Evolutionary conservation across 2,888 invertebrate genomes (phyloP).

Genomic region (Amphipyra berbera): DNA sequence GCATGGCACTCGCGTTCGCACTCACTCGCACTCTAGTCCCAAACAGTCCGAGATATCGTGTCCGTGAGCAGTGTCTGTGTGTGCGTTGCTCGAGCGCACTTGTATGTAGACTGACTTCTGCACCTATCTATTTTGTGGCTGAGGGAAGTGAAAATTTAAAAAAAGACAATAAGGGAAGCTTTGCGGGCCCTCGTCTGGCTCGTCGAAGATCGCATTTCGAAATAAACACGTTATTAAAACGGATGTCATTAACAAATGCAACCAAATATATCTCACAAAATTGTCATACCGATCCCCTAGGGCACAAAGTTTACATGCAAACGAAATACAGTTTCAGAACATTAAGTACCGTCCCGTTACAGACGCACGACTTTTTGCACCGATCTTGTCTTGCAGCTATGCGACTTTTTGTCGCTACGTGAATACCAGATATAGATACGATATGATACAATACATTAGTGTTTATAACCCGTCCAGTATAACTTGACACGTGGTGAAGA

Average conservation of each 20-base stretch:
- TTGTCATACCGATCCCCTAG: conserved; percentile 30
- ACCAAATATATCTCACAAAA: conserved; percentile 29
- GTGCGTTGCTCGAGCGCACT: too few species aligned
- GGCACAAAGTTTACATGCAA: conserved; percentile 35
- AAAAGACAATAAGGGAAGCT: too few species aligned
- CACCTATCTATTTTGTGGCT: too few species aligned
- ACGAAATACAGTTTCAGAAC: conserved; percentile 37
- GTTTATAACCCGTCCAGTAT: too few species aligned
- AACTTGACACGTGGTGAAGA: too few species aligned
- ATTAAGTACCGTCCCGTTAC: conserved; percentile 47
- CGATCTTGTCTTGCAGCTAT: conserved; percentile 33
- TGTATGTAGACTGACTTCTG: too few species aligned
- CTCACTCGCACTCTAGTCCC: too few species aligned
- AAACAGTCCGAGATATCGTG: too few species aligned
- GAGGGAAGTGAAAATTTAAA: too few species aligned
- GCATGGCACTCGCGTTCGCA: too few species aligned
- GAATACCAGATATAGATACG: conserved; percentile 43
- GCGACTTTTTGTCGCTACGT: conserved; percentile 50
- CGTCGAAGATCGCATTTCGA: background rate
- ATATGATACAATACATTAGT: conserved; percentile 16
- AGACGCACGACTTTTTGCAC: conserved; percentile 50
- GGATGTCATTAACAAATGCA: conserved; percentile 35
- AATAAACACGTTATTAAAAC: background rate
- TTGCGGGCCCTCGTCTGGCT: too few species aligned
- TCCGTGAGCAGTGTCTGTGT: too few species aligned